phyloP scores from a whole-genome alignment of 37 sponge, comb jelly and placozoan genomes.

The Lycopodina hypogea region DNA sequence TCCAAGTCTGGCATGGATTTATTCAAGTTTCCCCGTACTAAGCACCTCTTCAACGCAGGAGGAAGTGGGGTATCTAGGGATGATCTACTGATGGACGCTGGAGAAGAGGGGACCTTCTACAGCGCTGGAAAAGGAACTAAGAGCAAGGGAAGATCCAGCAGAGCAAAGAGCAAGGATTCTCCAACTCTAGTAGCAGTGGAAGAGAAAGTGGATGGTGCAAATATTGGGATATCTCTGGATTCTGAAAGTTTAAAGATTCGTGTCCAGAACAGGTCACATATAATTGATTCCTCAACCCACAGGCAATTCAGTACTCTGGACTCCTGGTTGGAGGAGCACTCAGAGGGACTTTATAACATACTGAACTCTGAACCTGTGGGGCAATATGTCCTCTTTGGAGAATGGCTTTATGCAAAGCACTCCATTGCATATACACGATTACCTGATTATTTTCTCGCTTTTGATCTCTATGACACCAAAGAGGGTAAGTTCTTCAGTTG shows the following conservation, averaged over 20 bases:
- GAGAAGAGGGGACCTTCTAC: conserved; percentile 75
- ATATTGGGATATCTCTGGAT: conserved; percentile 80
- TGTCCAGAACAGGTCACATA: conserved; percentile 84
- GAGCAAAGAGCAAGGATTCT: background rate
- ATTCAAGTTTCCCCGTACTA: conserved; percentile 84
- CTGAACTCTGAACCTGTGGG: conserved; percentile 46
- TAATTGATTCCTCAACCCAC: conserved; percentile 76
- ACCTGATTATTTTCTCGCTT: conserved; percentile 81
- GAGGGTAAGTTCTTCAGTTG: conserved; percentile 66
- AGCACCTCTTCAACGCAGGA: conserved; percentile 80
- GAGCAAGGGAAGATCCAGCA: background rate
- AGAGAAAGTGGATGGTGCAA: conserved; percentile 95
- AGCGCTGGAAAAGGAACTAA: conserved; percentile 8
- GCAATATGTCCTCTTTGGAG: conserved; percentile 78
- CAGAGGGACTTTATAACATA: conserved; percentile 49
- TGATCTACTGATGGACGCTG: conserved; percentile 80
- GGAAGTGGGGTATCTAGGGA: conserved; percentile 86
- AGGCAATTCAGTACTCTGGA: conserved; percentile 79
- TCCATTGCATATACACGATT: conserved; percentile 86
- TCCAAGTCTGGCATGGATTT: too few species aligned
- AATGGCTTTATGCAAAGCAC: conserved; percentile 93
- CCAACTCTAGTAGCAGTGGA: conserved; percentile 60
- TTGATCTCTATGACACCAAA: conserved; percentile 69
- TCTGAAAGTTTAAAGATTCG: conserved; percentile 22
- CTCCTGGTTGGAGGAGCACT: conserved; percentile 77